Evolutionary conservation across 1,140 invertebrate genomes (phyloP), one percentile per base, ranked within the genome.

Genomic region (Sycophila sp.): DNA sequence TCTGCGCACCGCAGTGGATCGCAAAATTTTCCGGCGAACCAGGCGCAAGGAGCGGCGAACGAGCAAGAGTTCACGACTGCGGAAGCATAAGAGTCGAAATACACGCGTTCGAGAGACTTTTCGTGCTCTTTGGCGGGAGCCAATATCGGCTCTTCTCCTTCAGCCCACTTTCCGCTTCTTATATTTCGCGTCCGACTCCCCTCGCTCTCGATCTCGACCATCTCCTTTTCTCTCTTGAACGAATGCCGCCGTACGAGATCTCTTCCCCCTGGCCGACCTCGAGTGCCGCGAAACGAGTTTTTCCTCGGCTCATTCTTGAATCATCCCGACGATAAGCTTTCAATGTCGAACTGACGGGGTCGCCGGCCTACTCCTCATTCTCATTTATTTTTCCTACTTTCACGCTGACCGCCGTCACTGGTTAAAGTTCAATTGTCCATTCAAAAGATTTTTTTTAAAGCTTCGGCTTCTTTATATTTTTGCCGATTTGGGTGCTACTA

Each of bases 51-150:
- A 47, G 19, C 42, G 42, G 19, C 13, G 38, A 47, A 22, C 42
- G 19, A 47, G 17, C 42, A 47, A 38, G 32, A 40, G 34, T n/a
- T n/a, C n/a, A n/a, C n/a, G n/a, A n/a, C n/a, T n/a, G n/a, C n/a
- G 17, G 56, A 13, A 42, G 22, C 38, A 42, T 42, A 60, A 60
- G 36, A 60, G 56, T 42, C 56, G 56, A 60, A 60, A 60, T 60
- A 42, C 56, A 60, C 40, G 59, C 59, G 32, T 47, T 62, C 42
- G 62, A 51, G 62, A n/a, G n/a, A n/a, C n/a, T n/a, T n/a, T n/a
- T n/a, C n/a, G 28, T 49, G 4, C 28, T 47, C 56, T 40, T 62
- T 40, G n/a, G 4, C 67, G n/a, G 19, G 42, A 62, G 49, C 55
- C 66, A 47, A 62, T 62, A 62, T 62, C 59, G 36, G 28, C 24